Evolutionary conservation across 2,113 vertebrate species (phyloP), one percentile per base, ranked within the genome.

Genomic region (Sigmodon hispidus): DNA sequence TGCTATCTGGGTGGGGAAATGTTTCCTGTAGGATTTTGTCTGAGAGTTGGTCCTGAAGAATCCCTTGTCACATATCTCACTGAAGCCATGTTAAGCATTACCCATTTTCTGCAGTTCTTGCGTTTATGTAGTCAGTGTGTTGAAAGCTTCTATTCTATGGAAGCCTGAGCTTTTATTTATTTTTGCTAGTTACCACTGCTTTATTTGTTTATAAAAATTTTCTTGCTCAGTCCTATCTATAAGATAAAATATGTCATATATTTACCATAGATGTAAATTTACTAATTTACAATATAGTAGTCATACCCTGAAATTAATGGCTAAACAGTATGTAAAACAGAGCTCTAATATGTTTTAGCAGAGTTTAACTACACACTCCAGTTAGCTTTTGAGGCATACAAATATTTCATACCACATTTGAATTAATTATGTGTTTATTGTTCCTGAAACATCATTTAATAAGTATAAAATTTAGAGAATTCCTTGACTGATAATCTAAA

Each of bases 391-490:
- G 65, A 81, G 59, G 45, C 10, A 12, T 11, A 59, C 9, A 29
- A 9, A 92, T 2, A n/a, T 59, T 83, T 83, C 61, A 10, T 40
- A 81, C 55, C 75, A 85, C 89, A 34, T 9, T 17, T 36, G 17
- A 36, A 45, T 55, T 26, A 91, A 79, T 76, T 70, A 61, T 59
- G 70, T n/a, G 63, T 91, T 70, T 93, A 86, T 95, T 95, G 75
- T 87, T 26, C 9, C 55, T 55, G 45, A 91, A 50, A 48, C 15
- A 84, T 73, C 22, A 76, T 79, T 84, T 87, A 70, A 31, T 80
- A 96, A 85, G 45, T 75, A 12, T 31, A 84, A 90, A 69, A 55
- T 75, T 84, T 63, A 76, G 29, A 87, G 43, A 15, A 31, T 85
- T 93, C 70, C 87, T 48, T 52, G 43, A 65, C 76, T 59, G 10